Conservation (phyloP, 2,797 vertebrate species). For the Macropus fuliginosus region DNA sequence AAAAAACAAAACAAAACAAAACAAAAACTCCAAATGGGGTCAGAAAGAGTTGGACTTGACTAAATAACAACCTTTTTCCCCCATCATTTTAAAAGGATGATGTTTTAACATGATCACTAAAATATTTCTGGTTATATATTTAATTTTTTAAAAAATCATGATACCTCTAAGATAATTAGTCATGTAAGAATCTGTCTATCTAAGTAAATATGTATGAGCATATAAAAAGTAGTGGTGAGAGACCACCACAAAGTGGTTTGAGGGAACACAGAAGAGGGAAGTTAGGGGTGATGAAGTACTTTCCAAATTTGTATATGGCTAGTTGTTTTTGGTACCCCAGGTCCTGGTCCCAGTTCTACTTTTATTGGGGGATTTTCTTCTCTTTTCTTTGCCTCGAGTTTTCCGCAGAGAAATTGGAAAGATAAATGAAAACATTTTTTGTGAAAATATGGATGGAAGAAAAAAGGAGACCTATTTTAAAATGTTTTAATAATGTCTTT, state of each 20-base stretch:
- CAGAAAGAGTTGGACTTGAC: background rate
- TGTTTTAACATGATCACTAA: background rate
- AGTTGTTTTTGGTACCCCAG: background rate
- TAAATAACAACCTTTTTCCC: no score
- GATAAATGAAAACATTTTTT: background rate
- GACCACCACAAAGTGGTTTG: background rate
- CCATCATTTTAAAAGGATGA: background rate
- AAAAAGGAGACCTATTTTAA: background rate
- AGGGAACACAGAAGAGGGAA: background rate
- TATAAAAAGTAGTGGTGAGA: background rate
- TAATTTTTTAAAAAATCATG: background rate
- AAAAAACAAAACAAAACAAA: background rate
- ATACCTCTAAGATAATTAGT: background rate
- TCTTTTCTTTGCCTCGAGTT: background rate
- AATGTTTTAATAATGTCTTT: background rate
- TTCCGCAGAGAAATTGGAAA: background rate
- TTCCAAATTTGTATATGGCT: background rate
- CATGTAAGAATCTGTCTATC: background rate
- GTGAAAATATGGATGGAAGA: background rate
- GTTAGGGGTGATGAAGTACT: background rate
- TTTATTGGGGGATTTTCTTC: background rate
- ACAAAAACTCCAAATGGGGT: no score
- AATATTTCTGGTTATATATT: background rate
- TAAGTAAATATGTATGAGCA: background rate
- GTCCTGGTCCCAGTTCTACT: background rate